A percentile compares a stretch with the other conserved stretches of the same genome.
Evolutionary conservation across 2,113 vertebrate species (phyloP).

Genomic region (Aepyceros melampus): DNA sequence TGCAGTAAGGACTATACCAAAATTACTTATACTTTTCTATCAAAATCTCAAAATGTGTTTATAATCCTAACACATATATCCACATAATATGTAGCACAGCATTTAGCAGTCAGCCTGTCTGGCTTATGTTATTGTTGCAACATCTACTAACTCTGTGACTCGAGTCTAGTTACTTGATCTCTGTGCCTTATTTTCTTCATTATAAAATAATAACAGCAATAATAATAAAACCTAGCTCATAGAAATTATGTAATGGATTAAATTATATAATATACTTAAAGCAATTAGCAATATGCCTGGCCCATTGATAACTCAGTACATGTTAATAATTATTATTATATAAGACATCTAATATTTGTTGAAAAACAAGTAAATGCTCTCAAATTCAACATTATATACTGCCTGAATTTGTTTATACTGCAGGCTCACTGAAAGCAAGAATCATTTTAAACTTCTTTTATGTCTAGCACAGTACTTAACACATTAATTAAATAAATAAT

Average conservation of each 20-base stretch:
- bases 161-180: background rate
- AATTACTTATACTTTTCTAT: background rate
- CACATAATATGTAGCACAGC: background rate
- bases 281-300: background rate
- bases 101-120: background rate
- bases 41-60: background rate
- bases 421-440: background rate
- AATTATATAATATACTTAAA: background rate
- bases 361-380: background rate
- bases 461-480: background rate
- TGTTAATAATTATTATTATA: constrained; percentile 1
- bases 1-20: background rate
- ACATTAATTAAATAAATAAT: constrained; percentile 10
- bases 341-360: background rate
- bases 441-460: background rate
- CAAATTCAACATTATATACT: constrained; percentile 15
- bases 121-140: background rate
- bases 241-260: background rate
- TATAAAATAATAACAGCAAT: background rate
- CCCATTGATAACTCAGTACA: background rate
- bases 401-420: background rate
- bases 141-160: background rate
- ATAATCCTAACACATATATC: background rate
- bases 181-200: background rate
- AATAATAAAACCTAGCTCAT: background rate